Evolutionary conservation across 2,888 invertebrate genomes (phyloP), one percentile per base, ranked within the genome.

Genomic region (Abrostola tripartita): DNA sequence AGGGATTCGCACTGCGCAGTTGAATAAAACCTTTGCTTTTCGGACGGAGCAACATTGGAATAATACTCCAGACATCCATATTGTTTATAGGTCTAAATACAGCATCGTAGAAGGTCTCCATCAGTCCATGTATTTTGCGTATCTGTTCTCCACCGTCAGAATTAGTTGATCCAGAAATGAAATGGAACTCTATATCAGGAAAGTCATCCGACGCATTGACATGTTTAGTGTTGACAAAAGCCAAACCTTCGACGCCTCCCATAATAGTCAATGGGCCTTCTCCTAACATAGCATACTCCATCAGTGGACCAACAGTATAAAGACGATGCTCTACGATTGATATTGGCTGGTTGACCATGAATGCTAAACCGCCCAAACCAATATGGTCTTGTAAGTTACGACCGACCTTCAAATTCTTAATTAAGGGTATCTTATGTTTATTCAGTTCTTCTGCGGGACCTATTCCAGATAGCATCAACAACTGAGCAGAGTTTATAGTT

Each of bases 391-490:
- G 98, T 40, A 98, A 94, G 86, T 98, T 98, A 68, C 97, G 95
- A 0, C 98, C 98, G 0, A 98, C 98, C 77, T 96, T 96, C 0
- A 98, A 91, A 85, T 98, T 97, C 84, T 97, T 96, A 55, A 98
- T 96, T 0, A 98, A 92, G 0, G 98, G 97, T 76, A 98, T 98
- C 57, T 96, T 95, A 77, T 96, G 96, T 78, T 96, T 96, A n/a
- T 95, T 91, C 62, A 98, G 84, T 80, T 98, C 96, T 24, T 96
- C 96, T 56, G 95, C 95, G 0, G 97, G 97, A 0, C 98, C 98
- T 10, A 99, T 95, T 0, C 99, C 99, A 8, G 98, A 98, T 0
- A 99, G 89, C 98, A 99, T 98, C 44, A 99, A 90, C 2, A 99
- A 85, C 86, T 99, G 99, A 0, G 99, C 98, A 0, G 99, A 97